A percentile compares a stretch with the other conserved stretches of the same genome.
These are phyloP conservation scores for Eretmochelys imbricata DNA, from an alignment of 2,113 vertebrate species.

Conservation along the genomic window DNA sequence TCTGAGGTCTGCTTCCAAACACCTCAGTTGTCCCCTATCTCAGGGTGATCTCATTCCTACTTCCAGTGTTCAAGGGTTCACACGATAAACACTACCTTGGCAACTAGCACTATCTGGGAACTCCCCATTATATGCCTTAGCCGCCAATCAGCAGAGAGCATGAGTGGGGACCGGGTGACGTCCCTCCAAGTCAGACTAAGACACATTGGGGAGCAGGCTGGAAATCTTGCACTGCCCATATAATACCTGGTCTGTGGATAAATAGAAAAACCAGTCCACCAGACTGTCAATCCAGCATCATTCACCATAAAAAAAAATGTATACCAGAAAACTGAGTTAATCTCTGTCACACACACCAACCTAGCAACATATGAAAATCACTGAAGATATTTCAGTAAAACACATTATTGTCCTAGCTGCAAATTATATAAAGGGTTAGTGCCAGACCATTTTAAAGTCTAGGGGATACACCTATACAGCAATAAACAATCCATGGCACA, in stretches of 20 bases:
- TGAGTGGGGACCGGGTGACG: neutral
- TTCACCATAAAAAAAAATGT: neutral
- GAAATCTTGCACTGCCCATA: neutral
- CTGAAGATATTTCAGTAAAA: neutral
- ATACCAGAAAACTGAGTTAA: neutral
- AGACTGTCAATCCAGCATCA: neutral
- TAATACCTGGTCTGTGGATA: neutral
- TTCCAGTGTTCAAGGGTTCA: neutral
- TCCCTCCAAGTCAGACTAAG: neutral
- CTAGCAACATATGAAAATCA: neutral
- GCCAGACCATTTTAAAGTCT: neutral
- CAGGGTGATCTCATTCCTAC: neutral
- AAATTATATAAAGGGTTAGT: neutral
- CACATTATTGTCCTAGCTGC: too few relatives aligned
- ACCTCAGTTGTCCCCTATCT: neutral
- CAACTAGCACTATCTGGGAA: neutral
- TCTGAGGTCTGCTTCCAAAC: neutral
- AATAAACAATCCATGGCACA: neutral
- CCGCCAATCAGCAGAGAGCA: too few relatives aligned
- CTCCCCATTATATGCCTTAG: neutral
- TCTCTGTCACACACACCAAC: neutral
- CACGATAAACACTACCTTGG: rapidly evolving
- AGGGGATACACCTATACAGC: neutral
- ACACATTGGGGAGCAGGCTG: neutral
- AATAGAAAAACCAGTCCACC: neutral